Conservation (phyloP, 2,797 vertebrate genomes). For the Remorina albescens region DNA sequence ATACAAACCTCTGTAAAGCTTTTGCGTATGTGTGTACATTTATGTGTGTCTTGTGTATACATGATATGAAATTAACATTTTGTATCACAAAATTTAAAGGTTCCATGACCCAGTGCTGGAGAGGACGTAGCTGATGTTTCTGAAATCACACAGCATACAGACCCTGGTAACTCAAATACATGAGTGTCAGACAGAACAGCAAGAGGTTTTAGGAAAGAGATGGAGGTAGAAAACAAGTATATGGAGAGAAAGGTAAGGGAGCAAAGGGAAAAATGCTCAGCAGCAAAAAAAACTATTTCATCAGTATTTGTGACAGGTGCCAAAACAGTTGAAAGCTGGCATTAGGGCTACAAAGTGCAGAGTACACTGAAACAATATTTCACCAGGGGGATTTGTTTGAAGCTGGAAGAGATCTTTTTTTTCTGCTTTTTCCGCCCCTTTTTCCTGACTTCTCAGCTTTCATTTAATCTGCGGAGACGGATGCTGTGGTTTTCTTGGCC, state of each 20-base stretch:
- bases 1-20: constrained; percentile 4
- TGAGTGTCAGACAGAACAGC: constrained; percentile 8
- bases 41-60: too few species aligned
- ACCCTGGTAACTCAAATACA: constrained; percentile 3
- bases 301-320: constrained; percentile 76
- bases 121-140: constrained; percentile 13
- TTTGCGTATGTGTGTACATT: too few species aligned
- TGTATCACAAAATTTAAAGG: constrained; percentile 27
- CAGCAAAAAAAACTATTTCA: constrained; percentile 67
- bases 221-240: constrained; percentile 31
- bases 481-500: constrained; percentile 62
- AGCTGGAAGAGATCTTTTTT: constrained; percentile 44
- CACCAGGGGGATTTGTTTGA: constrained; percentile 71
- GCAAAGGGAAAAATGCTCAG: constrained; percentile 46
- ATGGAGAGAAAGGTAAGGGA: constrained; percentile 21
- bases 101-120: not conserved
- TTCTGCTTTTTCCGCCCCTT: not conserved
- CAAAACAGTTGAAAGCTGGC: constrained; percentile 73
- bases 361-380: constrained; percentile 74
- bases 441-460: constrained; percentile 58
- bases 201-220: constrained; percentile 21
- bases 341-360: constrained; percentile 71
- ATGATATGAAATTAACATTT: too few species aligned
- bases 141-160: constrained; percentile 1
- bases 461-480: constrained; percentile 63